Percentiles rank a stretch among this genome's conserved stretches.
phyloP scores from a whole-genome alignment of 2,888 invertebrate species.

The Melipona beecheii region DNA sequence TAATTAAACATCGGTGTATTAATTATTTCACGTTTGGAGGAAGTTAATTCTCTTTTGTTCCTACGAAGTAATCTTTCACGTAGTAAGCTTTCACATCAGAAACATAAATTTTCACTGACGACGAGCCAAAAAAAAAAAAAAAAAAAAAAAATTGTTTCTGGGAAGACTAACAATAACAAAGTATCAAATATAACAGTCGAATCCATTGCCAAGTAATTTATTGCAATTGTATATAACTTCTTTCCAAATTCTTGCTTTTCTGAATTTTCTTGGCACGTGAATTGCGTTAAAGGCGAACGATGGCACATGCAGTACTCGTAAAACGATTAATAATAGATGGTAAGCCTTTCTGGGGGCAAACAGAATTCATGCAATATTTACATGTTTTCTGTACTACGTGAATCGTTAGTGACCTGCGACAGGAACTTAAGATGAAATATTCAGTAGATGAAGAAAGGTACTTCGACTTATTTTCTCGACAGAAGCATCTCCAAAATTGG shows the following conservation, averaged over 20 bases:
- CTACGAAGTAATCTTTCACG: no score
- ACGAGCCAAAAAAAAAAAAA: no score
- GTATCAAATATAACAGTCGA: no score
- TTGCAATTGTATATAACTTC: background rate
- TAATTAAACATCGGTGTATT: no score
- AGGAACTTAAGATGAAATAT: background rate
- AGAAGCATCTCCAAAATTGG: no score
- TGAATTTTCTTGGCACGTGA: background rate
- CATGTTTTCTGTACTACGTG: background rate
- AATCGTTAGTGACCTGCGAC: background rate
- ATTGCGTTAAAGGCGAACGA: background rate
- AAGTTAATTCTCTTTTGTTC: no score
- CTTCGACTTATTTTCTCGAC: background rate
- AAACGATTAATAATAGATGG: background rate
- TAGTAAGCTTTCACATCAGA: no score
- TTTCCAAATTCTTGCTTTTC: background rate
- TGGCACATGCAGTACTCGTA: background rate
- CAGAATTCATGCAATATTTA: background rate
- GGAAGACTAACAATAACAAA: no score
- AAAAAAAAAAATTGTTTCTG: no score
- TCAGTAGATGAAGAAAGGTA: background rate
- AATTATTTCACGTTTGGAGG: no score
- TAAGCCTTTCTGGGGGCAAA: background rate
- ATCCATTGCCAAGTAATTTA: background rate
- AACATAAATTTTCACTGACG: no score